phyloP scores from a whole-genome alignment of 2,888 invertebrate genomes.

The Erynnis tages region DNA sequence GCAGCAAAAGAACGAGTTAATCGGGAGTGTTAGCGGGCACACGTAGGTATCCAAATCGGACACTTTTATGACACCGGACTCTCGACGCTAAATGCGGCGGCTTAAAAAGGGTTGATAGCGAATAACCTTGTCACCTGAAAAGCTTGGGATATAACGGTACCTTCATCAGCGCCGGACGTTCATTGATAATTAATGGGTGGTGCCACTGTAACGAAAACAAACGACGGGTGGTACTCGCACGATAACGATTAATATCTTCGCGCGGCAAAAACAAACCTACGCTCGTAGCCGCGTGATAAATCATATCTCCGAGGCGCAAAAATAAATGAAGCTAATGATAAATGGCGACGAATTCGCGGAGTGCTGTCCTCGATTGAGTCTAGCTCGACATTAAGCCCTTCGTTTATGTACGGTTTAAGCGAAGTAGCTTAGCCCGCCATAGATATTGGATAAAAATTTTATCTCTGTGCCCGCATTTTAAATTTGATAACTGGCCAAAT shows the following conservation, averaged over 20 bases:
- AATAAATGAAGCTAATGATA: conserved; percentile 81
- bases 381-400: conserved; percentile 60
- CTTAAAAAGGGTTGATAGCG: conserved; percentile 80
- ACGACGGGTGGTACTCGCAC: conserved; percentile 75
- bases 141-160: conserved; percentile 70
- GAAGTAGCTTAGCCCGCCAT: not conserved
- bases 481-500: too few species aligned
- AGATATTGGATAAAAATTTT: too few species aligned
- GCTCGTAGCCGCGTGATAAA: conserved; percentile 73
- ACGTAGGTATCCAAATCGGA: conserved; percentile 74
- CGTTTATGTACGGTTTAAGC: conserved; percentile 6
- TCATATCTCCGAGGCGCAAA: conserved; percentile 79
- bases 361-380: conserved; percentile 62
- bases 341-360: conserved; percentile 69
- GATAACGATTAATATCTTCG: conserved; percentile 80
- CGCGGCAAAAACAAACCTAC: conserved; percentile 78
- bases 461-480: too few species aligned
- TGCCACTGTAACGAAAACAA: conserved; percentile 79
- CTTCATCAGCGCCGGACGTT: conserved; percentile 77
- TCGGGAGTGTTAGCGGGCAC: conserved; percentile 68
- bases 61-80: conserved; percentile 80
- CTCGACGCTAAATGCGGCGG: conserved; percentile 75
- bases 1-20: conserved; percentile 68
- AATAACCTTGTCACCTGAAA: conserved; percentile 76
- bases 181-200: conserved; percentile 80